phyloP scores from a whole-genome alignment of 1,140 invertebrate species.

The Drosophila miranda region DNA sequence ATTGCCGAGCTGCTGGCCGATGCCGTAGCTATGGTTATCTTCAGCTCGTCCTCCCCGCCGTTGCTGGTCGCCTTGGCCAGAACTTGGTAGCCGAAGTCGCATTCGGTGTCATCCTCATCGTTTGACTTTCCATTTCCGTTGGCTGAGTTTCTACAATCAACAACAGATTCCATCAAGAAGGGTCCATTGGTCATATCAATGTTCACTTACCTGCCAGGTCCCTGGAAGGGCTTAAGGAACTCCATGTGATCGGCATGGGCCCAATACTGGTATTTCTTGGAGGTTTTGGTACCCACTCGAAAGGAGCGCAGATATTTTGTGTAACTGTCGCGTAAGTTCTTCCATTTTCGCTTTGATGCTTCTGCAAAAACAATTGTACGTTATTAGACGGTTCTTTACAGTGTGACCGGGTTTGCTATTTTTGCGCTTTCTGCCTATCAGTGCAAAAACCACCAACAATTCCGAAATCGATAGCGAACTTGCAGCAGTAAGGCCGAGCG shows the following conservation, averaged over 20 bases:
- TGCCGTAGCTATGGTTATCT: slow-evolving; percentile 62
- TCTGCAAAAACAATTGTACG: slow-evolving; percentile 47
- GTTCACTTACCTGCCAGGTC: slow-evolving; percentile 67
- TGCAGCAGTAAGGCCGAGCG: too few species aligned
- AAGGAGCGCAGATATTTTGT: slow-evolving; percentile 81
- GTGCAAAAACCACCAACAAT: too few species aligned
- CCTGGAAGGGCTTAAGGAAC: slow-evolving; percentile 78
- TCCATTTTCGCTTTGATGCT: slow-evolving; percentile 82
- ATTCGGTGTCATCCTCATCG: slow-evolving; percentile 77
- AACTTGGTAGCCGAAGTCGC: slow-evolving; percentile 79
- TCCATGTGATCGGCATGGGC: slow-evolving; percentile 82
- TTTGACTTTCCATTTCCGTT: slow-evolving; percentile 71
- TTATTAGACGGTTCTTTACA: too few species aligned
- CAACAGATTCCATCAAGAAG: neutral
- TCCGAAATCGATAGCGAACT: too few species aligned
- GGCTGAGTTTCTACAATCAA: slow-evolving; percentile 48
- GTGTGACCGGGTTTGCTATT: neutral
- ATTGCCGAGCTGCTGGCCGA: slow-evolving; percentile 37
- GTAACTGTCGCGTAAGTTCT: slow-evolving; percentile 80
- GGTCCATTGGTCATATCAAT: neutral
- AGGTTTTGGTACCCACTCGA: slow-evolving; percentile 80
- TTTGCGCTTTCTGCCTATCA: too few species aligned
- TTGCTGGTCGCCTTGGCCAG: slow-evolving; percentile 70
- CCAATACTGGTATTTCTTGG: slow-evolving; percentile 81
- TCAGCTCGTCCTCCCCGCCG: slow-evolving; percentile 66